Conservation (phyloP, 30 jellyfish, hydroid and myxozoan genomes). For the Cassiopea xamachana region DNA sequence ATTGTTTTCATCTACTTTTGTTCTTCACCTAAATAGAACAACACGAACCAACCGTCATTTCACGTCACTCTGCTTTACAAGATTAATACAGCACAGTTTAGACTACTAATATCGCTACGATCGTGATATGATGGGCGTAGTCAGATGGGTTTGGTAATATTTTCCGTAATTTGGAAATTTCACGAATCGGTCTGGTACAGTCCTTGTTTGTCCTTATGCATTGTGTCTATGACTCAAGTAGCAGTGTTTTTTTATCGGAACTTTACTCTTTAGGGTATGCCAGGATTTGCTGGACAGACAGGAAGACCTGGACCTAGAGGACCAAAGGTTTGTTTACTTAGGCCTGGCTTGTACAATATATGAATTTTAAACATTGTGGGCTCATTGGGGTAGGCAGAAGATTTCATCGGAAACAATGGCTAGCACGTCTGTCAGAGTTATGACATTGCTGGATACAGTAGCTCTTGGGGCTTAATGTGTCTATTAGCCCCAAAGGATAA, state of each 20-base stretch:
- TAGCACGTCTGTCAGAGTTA: neutral
- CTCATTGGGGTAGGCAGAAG: neutral
- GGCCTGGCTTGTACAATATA: neutral
- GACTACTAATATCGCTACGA: too few relatives aligned
- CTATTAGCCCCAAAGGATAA: neutral
- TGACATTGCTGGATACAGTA: neutral
- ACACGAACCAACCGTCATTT: too few relatives aligned
- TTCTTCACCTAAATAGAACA: too few relatives aligned
- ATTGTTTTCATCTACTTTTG: too few relatives aligned
- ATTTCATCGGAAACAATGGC: neutral
- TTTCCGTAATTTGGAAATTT: too few relatives aligned
- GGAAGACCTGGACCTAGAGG: conserved; percentile 91
- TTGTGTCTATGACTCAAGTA: too few relatives aligned
- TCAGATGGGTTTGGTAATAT: too few relatives aligned
- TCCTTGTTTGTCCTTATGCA: too few relatives aligned
- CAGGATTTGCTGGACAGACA: conserved; percentile 71
- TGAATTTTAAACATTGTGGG: neutral
- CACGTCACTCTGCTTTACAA: too few relatives aligned
- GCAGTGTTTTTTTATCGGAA: neutral
- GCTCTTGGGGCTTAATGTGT: neutral
- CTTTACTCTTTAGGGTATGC: conserved; percentile 39
- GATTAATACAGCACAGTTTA: too few relatives aligned
- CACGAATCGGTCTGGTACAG: too few relatives aligned
- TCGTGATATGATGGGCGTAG: too few relatives aligned
- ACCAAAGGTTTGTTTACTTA: conserved; percentile 57